Evolutionary conservation across 2,113 vertebrate species (phyloP).

Genomic region (Phyllostomus hastatus): DNA sequence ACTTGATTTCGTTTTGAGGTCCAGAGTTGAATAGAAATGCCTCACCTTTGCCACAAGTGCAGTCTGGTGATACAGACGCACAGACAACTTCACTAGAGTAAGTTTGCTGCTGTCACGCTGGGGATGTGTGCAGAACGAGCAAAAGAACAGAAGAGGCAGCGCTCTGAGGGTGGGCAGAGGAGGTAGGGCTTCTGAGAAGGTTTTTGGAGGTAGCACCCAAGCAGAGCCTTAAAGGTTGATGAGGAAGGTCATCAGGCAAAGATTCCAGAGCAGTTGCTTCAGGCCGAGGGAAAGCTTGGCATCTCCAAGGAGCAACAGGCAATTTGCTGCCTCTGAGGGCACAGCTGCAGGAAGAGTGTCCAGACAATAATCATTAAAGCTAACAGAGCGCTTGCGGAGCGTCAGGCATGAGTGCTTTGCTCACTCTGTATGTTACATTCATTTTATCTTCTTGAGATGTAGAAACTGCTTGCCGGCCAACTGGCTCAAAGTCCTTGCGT

Average conservation of each 20-base stretch:
- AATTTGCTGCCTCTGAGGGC: not conserved
- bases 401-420: not conserved
- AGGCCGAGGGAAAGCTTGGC: not conserved
- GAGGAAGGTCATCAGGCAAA: not conserved
- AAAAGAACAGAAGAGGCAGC: not conserved
- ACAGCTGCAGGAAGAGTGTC: not conserved
- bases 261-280: not conserved
- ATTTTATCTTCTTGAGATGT: not conserved
- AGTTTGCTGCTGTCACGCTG: not conserved
- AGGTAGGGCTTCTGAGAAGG: not conserved
- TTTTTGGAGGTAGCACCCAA: not conserved
- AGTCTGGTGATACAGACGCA: not conserved
- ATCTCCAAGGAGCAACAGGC: not conserved
- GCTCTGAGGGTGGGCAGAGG: not conserved
- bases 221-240: not conserved
- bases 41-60: not conserved
- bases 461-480: not conserved
- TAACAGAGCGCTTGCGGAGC: not conserved
- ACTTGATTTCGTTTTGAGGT: conserved; percentile 17
- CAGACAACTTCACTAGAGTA: not conserved
- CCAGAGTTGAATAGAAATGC: conserved; percentile 7
- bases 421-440: not conserved
- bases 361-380: not conserved
- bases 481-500: not conserved
- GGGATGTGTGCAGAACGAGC: not conserved